phyloP scores from a whole-genome alignment of 2,888 invertebrate species.

The Tethea ocularis region DNA sequence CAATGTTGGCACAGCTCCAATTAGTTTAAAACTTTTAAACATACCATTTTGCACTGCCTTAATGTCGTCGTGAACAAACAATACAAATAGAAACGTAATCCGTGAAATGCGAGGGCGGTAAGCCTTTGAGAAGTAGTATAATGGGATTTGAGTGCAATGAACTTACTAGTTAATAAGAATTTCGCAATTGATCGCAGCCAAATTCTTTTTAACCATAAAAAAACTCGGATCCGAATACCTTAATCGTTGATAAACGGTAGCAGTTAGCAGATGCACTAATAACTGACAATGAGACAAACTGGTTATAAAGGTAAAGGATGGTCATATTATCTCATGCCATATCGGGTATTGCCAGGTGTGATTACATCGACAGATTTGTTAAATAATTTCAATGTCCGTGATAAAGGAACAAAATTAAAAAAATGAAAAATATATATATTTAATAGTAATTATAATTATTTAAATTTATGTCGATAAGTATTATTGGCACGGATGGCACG shows the following conservation, averaged over 20 bases:
- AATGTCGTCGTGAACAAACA: conserved; percentile 1
- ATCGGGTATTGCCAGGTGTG: too few relatives aligned
- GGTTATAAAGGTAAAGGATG: background rate
- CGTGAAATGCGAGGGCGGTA: background rate
- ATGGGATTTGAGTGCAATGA: conserved; percentile 1
- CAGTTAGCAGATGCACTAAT: background rate
- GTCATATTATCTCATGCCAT: background rate
- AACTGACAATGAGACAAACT: background rate
- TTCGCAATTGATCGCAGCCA: background rate
- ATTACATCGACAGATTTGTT: background rate
- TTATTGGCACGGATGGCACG: too few relatives aligned
- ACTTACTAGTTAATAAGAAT: background rate
- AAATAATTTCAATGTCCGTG: background rate
- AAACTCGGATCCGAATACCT: background rate
- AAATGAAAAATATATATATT: too few relatives aligned
- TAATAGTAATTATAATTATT: too few relatives aligned
- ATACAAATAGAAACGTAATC: background rate
- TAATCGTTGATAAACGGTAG: background rate
- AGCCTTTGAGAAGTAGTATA: background rate
- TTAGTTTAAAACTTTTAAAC: conserved; percentile 33
- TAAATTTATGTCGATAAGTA: too few relatives aligned
- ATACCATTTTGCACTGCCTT: conserved; percentile 12
- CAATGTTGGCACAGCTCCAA: conserved; percentile 55
- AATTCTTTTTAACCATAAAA: background rate
- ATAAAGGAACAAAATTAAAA: too few relatives aligned